Evolutionary conservation across 2,113 vertebrate genomes (phyloP), one percentile per base, ranked within the genome.

Genomic region (Chrysochloris asiatica): DNA sequence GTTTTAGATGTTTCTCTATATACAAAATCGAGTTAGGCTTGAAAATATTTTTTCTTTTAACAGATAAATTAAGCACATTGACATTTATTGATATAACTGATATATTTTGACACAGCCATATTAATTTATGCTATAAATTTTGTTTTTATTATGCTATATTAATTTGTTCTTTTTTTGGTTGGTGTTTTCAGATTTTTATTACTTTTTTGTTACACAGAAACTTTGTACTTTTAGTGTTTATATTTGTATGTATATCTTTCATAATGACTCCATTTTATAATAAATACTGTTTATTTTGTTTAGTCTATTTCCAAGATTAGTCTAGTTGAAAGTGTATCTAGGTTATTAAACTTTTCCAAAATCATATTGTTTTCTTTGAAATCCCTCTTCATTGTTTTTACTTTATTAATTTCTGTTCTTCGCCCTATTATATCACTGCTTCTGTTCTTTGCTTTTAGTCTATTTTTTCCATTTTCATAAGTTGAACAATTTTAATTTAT

Each of bases 391-490:
- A 63, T 91, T 85, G 73, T 90, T 92, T 73, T 21, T 19, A 86
- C 79, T 81, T 91, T 33, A 73, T 63, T 91, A 73, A 78, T 41
- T 91, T 82, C 41, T 88, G 48, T 4, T 86, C n/a, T 76, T 79
- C 59, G 2, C 11, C 10, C 21, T 86, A 26, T 24, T 75, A 67
- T 82, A 83, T 86, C 22, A 45, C 86, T 83, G 90, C 30, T 48
- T 96, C 11, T 83, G 36, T 12, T 87, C 22, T 81, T 86, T 73
- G 65, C 2, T 87, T 81, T 89, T 83, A 71, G 84, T 83, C 6
- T 43, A 7, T 67, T 63, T 28, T 71, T 83, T 89, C 9, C 47
- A 86, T 91, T 92, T 89, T 94, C 38, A 65, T 77, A 21, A 93
- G 38, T 75, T 47, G 36, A 69, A 83, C 30, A 77, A 83, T 67